Percentiles rank a stretch among this genome's conserved stretches.
Evolutionary conservation across 2,797 vertebrate species (phyloP).

Genomic region (Mallotus villosus): DNA sequence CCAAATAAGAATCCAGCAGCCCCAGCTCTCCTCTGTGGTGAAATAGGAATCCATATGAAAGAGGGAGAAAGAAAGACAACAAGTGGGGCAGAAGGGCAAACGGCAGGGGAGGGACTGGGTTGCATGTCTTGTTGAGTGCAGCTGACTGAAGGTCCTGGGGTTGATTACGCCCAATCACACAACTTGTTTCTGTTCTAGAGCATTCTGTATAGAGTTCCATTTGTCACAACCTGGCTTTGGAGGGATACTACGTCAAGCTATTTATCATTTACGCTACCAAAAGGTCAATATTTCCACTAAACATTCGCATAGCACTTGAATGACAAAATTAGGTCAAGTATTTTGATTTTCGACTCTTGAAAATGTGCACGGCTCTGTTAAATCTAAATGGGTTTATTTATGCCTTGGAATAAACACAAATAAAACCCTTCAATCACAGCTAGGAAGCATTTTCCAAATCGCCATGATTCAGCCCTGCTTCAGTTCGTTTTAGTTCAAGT

Average conservation of each 20-base stretch:
- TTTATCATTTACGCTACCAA: conserved; percentile 13
- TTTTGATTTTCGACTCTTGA: neutral
- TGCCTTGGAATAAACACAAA: conserved; percentile 3
- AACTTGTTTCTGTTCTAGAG: conserved; percentile 44
- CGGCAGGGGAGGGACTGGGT: neutral
- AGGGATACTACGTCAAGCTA: conserved; percentile 9
- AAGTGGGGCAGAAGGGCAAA: neutral
- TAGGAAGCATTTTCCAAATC: no score
- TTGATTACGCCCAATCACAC: conserved; percentile 52
- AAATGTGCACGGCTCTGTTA: conserved; percentile 12
- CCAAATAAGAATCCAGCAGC: conserved; percentile 36
- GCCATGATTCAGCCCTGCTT: neutral
- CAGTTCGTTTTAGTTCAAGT: neutral
- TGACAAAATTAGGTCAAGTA: no score
- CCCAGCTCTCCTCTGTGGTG: conserved; percentile 36
- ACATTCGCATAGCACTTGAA: no score
- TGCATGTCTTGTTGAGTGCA: conserved; percentile 36
- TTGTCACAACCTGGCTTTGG: conserved; percentile 31
- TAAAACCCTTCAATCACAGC: no score
- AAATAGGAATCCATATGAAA: conserved; percentile 51
- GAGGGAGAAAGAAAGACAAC: neutral
- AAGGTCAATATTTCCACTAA: neutral
- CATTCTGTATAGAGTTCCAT: conserved; percentile 32
- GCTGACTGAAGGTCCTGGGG: conserved; percentile 51
- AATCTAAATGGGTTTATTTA: conserved; percentile 22